These are phyloP conservation scores for Bombus polaris DNA, from an alignment of 1,140 invertebrate species.

Conservation along the genomic window DNA sequence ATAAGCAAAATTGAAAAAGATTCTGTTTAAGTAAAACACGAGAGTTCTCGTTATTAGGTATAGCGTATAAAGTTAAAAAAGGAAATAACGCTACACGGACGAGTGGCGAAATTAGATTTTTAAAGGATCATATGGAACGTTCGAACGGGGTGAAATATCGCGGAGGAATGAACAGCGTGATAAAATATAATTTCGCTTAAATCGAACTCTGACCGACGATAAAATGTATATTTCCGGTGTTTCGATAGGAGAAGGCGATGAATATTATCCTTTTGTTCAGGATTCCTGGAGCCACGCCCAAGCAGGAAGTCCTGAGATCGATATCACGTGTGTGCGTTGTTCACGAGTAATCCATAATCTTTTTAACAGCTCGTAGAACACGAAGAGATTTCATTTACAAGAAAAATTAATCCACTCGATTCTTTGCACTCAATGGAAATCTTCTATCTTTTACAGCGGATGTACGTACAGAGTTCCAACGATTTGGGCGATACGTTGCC, in stretches of 20 bases:
- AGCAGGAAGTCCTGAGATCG: slow-evolving; percentile 65
- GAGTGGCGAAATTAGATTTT: not conserved
- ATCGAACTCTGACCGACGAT: not conserved
- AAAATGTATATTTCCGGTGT: not conserved
- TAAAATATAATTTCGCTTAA: not conserved
- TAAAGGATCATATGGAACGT: not conserved
- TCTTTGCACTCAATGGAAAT: too few species aligned
- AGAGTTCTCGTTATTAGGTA: too few species aligned
- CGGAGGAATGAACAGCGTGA: not conserved
- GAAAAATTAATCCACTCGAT: not conserved
- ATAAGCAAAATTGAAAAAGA: too few species aligned
- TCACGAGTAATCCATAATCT: slow-evolving; percentile 17
- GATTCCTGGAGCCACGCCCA: slow-evolving; percentile 60
- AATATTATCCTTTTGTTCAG: slow-evolving; percentile 52
- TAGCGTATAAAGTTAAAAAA: too few species aligned
- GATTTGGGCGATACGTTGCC: not conserved
- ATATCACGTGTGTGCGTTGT: slow-evolving; percentile 57
- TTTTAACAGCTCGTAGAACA: not conserved
- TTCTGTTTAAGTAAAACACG: too few species aligned
- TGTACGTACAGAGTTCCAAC: too few species aligned
- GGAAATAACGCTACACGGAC: too few species aligned
- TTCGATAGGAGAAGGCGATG: not conserved
- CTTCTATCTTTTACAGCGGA: too few species aligned
- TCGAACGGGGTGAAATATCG: too few species aligned
- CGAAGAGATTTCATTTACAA: not conserved